Conservation (phyloP, 2,888 invertebrate species). For the Marronus borbonicus region DNA sequence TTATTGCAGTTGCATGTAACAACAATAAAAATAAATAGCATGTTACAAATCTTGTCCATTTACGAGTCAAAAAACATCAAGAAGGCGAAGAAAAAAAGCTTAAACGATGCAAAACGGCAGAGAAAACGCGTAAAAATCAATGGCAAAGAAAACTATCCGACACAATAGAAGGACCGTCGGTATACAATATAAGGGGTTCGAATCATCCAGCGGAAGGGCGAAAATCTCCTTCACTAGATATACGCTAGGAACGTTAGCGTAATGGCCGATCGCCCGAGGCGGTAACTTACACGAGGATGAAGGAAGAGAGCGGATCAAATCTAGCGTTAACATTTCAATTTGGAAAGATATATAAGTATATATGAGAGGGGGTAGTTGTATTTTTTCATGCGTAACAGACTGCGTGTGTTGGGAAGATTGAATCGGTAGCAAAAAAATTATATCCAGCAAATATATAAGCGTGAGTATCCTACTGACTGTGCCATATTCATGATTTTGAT, state of each 20-base stretch:
- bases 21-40: too few relatives aligned
- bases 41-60: too few relatives aligned
- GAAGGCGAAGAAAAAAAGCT: background rate
- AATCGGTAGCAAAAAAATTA: too few relatives aligned
- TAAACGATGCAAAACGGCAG: background rate
- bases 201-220: background rate
- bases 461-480: too few relatives aligned
- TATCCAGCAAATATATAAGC: too few relatives aligned
- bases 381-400: too few relatives aligned
- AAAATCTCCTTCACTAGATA: conserved; percentile 3
- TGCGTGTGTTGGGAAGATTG: too few relatives aligned
- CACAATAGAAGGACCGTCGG: background rate
- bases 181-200: background rate
- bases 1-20: too few relatives aligned
- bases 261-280: background rate
- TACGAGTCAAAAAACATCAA: background rate
- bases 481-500: too few relatives aligned
- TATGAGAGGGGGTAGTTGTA: too few relatives aligned
- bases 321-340: conserved; percentile 13
- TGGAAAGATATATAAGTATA: background rate
- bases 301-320: background rate
- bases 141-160: conserved; percentile 6
- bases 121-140: background rate
- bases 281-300: background rate
- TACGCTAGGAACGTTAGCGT: background rate